A percentile compares a stretch with the other conserved stretches of the same genome.
Conservation (phyloP, 2,113 vertebrate species). For the Jaculus jaculus region DNA sequence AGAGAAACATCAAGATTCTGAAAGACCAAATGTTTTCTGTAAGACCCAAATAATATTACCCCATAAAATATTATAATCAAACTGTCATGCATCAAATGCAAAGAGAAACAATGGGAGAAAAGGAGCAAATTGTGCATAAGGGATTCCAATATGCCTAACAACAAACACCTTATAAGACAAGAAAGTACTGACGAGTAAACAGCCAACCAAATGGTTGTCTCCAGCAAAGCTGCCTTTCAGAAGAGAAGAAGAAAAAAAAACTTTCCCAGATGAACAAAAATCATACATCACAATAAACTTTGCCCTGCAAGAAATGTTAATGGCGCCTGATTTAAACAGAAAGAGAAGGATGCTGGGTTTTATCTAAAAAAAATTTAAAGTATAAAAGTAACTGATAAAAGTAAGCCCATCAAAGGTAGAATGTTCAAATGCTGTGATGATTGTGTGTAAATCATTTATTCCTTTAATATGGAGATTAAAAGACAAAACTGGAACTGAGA, state of each 20-base stretch:
- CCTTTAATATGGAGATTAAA: not conserved
- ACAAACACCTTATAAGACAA: not conserved
- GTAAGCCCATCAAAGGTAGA: not conserved
- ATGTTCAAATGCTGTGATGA: not conserved
- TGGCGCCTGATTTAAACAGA: not conserved
- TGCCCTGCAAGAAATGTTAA: not conserved
- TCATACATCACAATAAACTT: not conserved
- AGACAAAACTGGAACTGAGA: not conserved
- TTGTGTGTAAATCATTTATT: not conserved
- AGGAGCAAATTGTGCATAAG: not conserved
- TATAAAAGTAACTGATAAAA: not conserved
- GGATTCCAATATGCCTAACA: no score
- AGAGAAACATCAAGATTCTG: no score
- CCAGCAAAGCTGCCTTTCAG: not conserved
- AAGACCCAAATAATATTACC: not conserved
- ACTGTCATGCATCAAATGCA: not conserved
- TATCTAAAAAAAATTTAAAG: not conserved
- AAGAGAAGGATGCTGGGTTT: not conserved
- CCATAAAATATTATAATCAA: not conserved
- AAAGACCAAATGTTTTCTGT: not conserved
- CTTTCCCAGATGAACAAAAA: not conserved
- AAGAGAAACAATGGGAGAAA: not conserved
- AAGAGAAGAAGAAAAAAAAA: not conserved
- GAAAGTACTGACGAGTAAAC: not conserved
- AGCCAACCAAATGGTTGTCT: not conserved